phyloP scores from a whole-genome alignment of 2,888 invertebrate species.

The Ormyrus labotus region DNA sequence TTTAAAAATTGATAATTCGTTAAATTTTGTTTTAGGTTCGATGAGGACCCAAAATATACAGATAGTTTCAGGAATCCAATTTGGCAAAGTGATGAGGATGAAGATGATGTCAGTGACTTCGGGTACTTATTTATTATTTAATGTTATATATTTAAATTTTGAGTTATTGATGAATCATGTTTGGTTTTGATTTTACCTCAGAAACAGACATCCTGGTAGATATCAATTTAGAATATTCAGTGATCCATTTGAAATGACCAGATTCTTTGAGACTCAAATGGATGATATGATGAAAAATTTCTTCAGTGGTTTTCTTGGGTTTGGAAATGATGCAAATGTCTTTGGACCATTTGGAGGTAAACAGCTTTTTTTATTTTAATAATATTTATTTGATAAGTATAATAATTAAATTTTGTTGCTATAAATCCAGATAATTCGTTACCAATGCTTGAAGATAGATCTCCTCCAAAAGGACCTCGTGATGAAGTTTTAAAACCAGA shows the following conservation, averaged over 20 bases:
- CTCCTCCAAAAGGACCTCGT: constrained; percentile 55
- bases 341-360: constrained; percentile 4
- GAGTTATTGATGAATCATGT: not conserved
- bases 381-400: not conserved
- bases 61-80: constrained; percentile 71
- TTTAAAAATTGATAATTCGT: not conserved
- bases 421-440: constrained; percentile 27
- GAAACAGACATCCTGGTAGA: constrained; percentile 32
- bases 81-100: constrained; percentile 71
- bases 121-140: constrained; percentile 62
- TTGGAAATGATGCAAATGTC: constrained; percentile 37
- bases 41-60: constrained; percentile 59
- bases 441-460: constrained; percentile 55
- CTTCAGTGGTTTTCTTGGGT: constrained; percentile 63
- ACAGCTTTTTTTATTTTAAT: constrained; percentile 11
- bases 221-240: constrained; percentile 78
- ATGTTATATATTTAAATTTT: not conserved
- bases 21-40: constrained; percentile 37
- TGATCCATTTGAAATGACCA: constrained; percentile 80
- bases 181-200: not conserved
- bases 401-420: too few species aligned
- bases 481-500: constrained; percentile 62
- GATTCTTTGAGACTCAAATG: constrained; percentile 80
- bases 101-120: constrained; percentile 67
- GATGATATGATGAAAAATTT: constrained; percentile 78